Percentiles rank a stretch among this genome's conserved stretches.
Conservation (phyloP, 2,797 vertebrate species). For the Ara ararauna region DNA sequence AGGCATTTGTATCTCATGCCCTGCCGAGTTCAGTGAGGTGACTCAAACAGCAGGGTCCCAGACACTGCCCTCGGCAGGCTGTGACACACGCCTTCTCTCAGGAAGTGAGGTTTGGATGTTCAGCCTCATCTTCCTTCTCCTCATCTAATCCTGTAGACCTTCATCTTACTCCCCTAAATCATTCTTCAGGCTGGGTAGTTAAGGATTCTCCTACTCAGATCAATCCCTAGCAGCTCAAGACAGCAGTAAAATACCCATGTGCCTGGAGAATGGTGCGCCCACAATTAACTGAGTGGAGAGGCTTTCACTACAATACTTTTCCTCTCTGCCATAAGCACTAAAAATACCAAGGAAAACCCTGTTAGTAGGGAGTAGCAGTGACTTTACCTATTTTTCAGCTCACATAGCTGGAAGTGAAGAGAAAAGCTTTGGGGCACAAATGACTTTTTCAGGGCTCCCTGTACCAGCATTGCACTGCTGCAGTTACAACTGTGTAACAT, state of each 20-base stretch:
- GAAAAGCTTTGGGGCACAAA: background rate
- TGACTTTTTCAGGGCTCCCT: background rate
- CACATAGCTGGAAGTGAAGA: background rate
- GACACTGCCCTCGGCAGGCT: background rate
- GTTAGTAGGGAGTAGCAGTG: background rate
- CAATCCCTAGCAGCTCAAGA: background rate
- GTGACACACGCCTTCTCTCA: background rate
- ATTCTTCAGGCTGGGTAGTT: background rate
- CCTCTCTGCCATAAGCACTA: background rate
- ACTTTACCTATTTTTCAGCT: background rate
- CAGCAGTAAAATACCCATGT: background rate
- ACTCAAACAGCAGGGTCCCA: background rate
- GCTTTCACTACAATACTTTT: background rate
- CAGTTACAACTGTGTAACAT: background rate
- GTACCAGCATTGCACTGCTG: background rate
- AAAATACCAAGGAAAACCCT: background rate
- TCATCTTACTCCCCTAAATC: background rate
- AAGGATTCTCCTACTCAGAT: background rate
- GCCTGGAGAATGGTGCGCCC: background rate
- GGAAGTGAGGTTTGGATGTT: background rate
- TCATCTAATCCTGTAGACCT: background rate
- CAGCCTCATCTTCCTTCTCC: background rate
- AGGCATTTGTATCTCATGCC: background rate
- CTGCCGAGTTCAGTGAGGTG: rapidly evolving
- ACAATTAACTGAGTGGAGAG: background rate